Base-by-base conservation (phyloP, 1,140 invertebrate genomes). In the Monomorium pharaonis region DNA sequence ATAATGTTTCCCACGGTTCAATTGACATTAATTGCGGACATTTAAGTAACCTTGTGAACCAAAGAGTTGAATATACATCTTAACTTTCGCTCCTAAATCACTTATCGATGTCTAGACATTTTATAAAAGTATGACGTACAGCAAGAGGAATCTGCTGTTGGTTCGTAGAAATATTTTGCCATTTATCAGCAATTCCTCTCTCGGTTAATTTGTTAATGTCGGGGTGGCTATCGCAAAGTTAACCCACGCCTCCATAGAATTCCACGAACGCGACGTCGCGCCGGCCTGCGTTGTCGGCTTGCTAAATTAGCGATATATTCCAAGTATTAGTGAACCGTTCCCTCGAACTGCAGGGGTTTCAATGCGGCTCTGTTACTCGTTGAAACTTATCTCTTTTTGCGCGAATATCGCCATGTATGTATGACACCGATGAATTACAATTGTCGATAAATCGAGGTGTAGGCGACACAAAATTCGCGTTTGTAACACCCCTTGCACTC, bases 231-330 rank as follows among this genome's bases (percentile, higher is more conserved):
- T 56, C 37, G n/a, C 78, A 81, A 58, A 72, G 51, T 72, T 30
- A 54, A 70, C 16, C 30, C 37, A 33, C 37, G 51, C 24, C 4
- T 58, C 18, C 37, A 12, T 51, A 37, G 51, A 81, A 81, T 81
- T 81, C 78, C 24, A 44, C 37, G 33, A 72, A 81, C 42, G 75
- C 51, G 65, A 6, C 37, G 77, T 16, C 63, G 33, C 47, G 37
- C 16, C 47, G 62, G 47, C 47, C 63, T 56, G 16, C 67, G 37
- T 80, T 16, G 27, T 37, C 75, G 75, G 27, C 4, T 51, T 44
- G 67, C n/a, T 74, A 47, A 83, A 83, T 83, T 83, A 74, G 18
- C 78, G 67, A 72, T 27, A 58, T 21, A 33, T 83, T 83, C 67
- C 78, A 58, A 74, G 67, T 74, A 83, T 74, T 33, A 47, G 24